Evolutionary conservation across 2,113 vertebrate genomes (phyloP).

Genomic region (Neogale vison): DNA sequence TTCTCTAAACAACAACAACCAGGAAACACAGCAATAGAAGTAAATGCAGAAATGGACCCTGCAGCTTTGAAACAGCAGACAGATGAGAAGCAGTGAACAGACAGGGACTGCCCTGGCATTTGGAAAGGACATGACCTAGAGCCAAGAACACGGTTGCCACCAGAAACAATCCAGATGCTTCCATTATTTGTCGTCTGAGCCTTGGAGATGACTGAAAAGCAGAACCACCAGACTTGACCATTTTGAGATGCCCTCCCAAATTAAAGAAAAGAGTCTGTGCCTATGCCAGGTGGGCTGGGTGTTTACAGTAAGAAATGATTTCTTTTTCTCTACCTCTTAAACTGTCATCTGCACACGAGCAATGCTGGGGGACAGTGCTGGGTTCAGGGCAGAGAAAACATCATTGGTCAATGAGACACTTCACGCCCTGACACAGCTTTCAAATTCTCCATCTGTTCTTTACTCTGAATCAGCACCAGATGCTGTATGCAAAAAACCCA

Average conservation of each 20-base stretch:
- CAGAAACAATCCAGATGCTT: not conserved
- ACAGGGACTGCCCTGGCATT: not conserved
- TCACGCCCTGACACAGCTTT: not conserved
- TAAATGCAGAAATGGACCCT: not conserved
- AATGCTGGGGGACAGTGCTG: fast-evolving
- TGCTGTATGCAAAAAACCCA: not conserved
- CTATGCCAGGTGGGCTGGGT: not conserved
- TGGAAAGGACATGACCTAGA: not conserved
- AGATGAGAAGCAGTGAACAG: not conserved
- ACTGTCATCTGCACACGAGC: not conserved
- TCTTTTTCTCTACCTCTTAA: not conserved
- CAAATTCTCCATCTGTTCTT: not conserved
- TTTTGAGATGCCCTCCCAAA: not conserved
- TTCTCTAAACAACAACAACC: not conserved
- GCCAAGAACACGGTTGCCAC: not conserved
- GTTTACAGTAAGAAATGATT: not conserved
- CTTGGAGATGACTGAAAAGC: not conserved
- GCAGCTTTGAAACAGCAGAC: not conserved
- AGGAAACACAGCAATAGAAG: not conserved
- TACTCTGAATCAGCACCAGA: not conserved
- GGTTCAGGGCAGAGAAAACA: not conserved
- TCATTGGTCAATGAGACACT: not conserved
- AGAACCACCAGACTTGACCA: not conserved
- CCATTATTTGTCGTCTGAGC: not conserved
- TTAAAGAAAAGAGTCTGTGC: not conserved